These are phyloP conservation scores for Drosophila merina DNA, from an alignment of 2,888 invertebrate species.

Conservation along the genomic window DNA sequence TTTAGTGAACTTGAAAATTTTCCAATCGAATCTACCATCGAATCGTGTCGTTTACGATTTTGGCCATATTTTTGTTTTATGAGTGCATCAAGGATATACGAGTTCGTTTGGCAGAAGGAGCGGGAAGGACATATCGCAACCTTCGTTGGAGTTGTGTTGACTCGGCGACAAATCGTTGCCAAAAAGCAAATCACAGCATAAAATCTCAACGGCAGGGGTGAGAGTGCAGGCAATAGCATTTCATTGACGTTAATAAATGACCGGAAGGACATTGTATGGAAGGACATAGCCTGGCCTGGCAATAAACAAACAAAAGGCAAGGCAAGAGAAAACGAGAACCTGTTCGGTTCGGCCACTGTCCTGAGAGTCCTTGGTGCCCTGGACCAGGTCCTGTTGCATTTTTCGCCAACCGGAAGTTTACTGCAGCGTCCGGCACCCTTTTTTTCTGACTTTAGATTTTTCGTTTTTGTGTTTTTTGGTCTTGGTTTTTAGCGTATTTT, in stretches of 20 bases:
- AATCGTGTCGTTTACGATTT: slow-evolving; percentile 33
- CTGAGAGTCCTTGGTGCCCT: slow-evolving; percentile 20
- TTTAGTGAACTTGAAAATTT: slow-evolving; percentile 3
- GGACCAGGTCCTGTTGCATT: slow-evolving; percentile 75
- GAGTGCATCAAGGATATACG: slow-evolving; percentile 40
- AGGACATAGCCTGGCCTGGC: slow-evolving; percentile 64
- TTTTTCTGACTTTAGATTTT: slow-evolving; percentile 33
- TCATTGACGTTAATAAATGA: slow-evolving; percentile 78
- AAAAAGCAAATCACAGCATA: slow-evolving; percentile 49
- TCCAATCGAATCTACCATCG: slow-evolving; percentile 7
- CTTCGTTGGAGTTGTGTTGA: slow-evolving; percentile 68
- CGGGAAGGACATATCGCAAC: slow-evolving; percentile 46
- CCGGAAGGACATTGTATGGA: slow-evolving; percentile 79
- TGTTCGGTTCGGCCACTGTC: slow-evolving; percentile 31
- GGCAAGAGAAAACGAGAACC: slow-evolving; percentile 24
- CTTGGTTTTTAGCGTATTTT: slow-evolving; percentile 69
- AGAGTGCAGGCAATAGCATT: slow-evolving; percentile 53
- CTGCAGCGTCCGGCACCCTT: slow-evolving; percentile 74
- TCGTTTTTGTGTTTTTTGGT: slow-evolving; percentile 30
- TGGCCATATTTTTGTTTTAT: slow-evolving; percentile 51
- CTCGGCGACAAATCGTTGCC: slow-evolving; percentile 75
- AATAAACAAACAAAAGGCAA: slow-evolving; percentile 67
- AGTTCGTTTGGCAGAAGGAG: not conserved
- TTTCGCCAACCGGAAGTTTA: slow-evolving; percentile 74
- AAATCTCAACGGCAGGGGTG: slow-evolving; percentile 20